phyloP scores from a whole-genome alignment of 1,140 invertebrate species.

The Anthonomus grandis region DNA sequence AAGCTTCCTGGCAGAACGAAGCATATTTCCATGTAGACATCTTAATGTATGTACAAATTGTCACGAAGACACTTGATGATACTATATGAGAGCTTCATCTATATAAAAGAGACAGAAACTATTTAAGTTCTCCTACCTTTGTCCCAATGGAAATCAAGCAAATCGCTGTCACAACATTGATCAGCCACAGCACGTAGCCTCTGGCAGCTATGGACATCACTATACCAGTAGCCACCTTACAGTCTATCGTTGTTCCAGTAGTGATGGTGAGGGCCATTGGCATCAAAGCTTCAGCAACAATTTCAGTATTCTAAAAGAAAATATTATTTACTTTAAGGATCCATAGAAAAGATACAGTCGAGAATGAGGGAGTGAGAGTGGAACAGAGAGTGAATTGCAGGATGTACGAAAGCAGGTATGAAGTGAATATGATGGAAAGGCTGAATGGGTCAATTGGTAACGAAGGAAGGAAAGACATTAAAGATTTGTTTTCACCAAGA shows the following conservation, averaged over 20 bases:
- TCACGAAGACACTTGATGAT: no score
- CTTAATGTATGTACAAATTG: no score
- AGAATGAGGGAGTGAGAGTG: not conserved
- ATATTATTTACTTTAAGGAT: no score
- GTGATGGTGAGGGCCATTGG: not conserved
- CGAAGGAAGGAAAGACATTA: no score
- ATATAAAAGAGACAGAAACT: not conserved
- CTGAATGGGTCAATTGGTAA: no score
- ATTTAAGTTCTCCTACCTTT: not conserved
- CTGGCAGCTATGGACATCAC: constrained; percentile 28
- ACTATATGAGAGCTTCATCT: not conserved
- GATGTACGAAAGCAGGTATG: no score
- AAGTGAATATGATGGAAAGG: no score
- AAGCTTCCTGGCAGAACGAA: no score
- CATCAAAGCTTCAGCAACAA: not conserved
- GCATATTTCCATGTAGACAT: no score
- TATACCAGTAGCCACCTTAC: constrained; percentile 22
- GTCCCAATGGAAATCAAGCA: constrained; percentile 4
- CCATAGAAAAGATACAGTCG: not conserved
- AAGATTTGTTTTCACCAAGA: no score
- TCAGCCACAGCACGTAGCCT: constrained; percentile 28
- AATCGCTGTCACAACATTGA: constrained; percentile 24
- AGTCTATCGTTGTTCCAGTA: constrained; percentile 7
- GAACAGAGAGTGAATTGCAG: no score
- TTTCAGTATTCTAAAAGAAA: not conserved